These are phyloP conservation scores for Caenorhabditis doughertyi DNA, from an alignment of 2,888 invertebrate species.

Conservation along the genomic window DNA sequence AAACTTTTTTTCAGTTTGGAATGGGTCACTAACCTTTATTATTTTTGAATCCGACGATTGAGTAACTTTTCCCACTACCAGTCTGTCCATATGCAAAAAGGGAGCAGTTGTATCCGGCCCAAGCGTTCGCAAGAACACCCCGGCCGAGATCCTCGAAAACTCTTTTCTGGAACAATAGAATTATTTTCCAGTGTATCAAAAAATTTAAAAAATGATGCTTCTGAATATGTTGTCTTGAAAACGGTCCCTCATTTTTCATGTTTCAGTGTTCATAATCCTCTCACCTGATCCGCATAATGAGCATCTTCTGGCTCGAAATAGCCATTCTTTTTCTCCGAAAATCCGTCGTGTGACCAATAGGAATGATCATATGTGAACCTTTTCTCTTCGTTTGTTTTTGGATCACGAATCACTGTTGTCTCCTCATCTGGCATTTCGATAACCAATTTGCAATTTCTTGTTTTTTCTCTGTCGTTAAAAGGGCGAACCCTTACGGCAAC, in stretches of 20 bases:
- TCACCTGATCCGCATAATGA: constrained; percentile 85
- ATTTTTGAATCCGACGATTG: constrained; percentile 85
- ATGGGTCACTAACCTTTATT: constrained; percentile 83
- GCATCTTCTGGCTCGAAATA: constrained; percentile 83
- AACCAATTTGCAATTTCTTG: constrained; percentile 84
- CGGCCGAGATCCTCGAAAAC: constrained; percentile 85
- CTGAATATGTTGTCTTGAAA: too few relatives aligned
- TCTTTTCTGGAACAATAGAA: constrained; percentile 84
- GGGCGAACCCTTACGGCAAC: constrained; percentile 86
- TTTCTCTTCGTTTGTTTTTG: constrained; percentile 83
- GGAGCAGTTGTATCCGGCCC: constrained; percentile 85
- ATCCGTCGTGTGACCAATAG: constrained; percentile 86
- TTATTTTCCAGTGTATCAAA: not conserved
- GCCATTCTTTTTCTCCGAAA: constrained; percentile 84
- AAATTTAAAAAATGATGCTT: too few relatives aligned
- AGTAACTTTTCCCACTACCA: constrained; percentile 86
- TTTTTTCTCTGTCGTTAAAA: constrained; percentile 85
- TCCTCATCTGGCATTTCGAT: constrained; percentile 84
- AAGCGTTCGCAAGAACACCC: constrained; percentile 85
- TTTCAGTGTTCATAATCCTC: too few relatives aligned
- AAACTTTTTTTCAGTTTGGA: too few relatives aligned
- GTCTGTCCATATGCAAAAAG: constrained; percentile 86
- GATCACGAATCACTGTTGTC: constrained; percentile 84
- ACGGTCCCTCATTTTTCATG: too few relatives aligned
- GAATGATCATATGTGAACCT: constrained; percentile 85